A percentile compares a stretch with the other conserved stretches of the same genome.
These are phyloP conservation scores for Tipula helvola DNA, from an alignment of 2,888 invertebrate species.

Conservation along the genomic window DNA sequence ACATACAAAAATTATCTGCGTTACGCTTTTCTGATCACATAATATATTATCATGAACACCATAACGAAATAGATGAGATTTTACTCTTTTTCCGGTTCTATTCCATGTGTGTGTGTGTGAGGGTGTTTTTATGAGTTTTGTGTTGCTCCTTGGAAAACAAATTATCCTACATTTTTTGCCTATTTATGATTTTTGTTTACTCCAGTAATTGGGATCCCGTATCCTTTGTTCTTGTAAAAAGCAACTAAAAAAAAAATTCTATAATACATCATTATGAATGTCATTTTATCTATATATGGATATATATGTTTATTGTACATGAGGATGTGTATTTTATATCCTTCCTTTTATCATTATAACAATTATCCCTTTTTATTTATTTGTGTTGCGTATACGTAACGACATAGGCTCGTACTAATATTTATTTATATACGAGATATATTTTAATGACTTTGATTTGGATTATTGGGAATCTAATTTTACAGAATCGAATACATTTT, in stretches of 20 bases:
- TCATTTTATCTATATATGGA: not conserved
- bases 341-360: not conserved
- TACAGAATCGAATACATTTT: not conserved
- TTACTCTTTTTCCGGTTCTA: not conserved
- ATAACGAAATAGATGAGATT: not conserved
- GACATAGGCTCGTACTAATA: not conserved
- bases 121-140: not conserved
- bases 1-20: not conserved
- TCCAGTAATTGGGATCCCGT: not conserved
- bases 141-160: not conserved
- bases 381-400: not conserved
- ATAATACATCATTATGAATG: not conserved
- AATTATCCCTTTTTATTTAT: not conserved
- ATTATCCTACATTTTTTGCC: not conserved
- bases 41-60: not conserved
- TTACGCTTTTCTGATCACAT: slow-evolving; percentile 4
- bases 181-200: not conserved
- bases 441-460: not conserved
- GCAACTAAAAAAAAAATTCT: not conserved
- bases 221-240: not conserved
- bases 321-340: not conserved
- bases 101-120: not conserved
- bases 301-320: not conserved
- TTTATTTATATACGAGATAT: not conserved
- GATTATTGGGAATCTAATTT: not conserved